Conservation (phyloP, 1,140 invertebrate genomes). For the Caerostris darwini region DNA sequence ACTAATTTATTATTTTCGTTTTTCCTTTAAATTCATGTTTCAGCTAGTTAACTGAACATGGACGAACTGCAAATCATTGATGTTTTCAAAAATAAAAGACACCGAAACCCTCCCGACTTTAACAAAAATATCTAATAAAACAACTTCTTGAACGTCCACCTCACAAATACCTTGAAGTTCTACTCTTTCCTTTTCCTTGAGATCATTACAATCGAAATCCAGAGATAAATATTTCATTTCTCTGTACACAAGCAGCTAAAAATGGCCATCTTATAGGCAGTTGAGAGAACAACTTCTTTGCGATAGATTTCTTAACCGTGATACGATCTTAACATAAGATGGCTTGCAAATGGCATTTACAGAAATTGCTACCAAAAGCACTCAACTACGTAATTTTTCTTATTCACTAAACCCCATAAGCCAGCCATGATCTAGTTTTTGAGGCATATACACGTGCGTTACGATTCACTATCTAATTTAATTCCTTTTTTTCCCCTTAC, state of each 20-base stretch:
- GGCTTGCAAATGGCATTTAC: background rate
- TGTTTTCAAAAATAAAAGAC: too few relatives aligned
- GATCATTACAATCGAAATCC: background rate
- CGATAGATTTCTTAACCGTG: background rate
- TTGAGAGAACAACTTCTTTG: background rate
- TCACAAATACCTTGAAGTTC: too few relatives aligned
- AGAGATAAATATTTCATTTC: background rate
- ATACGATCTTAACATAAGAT: background rate
- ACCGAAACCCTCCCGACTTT: too few relatives aligned
- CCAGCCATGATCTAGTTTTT: background rate
- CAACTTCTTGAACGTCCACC: too few relatives aligned
- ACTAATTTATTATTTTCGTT: too few relatives aligned
- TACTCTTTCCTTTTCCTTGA: too few relatives aligned
- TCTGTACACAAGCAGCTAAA: background rate
- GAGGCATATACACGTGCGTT: background rate
- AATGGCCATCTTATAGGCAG: background rate
- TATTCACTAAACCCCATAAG: background rate
- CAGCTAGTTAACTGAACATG: too few relatives aligned
- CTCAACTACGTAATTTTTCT: background rate
- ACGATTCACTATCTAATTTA: background rate
- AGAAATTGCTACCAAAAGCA: background rate
- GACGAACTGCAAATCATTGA: too few relatives aligned
- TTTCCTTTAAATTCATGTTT: too few relatives aligned
- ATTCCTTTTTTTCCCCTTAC: background rate
- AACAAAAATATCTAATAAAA: too few relatives aligned